Conservation (phyloP, 2,888 invertebrate genomes). For the Acanthoscelides obtectus region DNA sequence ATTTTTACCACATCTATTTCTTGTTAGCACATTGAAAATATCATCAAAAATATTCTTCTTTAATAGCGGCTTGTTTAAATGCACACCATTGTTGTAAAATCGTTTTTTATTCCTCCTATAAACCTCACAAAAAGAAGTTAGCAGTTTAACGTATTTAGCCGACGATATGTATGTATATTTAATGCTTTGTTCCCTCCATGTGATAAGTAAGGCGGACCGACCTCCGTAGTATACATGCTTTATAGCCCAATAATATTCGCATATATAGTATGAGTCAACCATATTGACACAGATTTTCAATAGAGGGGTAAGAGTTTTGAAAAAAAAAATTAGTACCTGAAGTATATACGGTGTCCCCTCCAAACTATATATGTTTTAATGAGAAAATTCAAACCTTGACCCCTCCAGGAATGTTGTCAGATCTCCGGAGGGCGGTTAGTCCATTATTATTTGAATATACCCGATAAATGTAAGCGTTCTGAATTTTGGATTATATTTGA, state of each 20-base stretch:
- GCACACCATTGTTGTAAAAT: no score
- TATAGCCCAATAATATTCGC: not conserved
- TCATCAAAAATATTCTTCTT: no score
- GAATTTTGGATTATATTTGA: not conserved
- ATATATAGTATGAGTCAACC: not conserved
- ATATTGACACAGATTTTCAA: not conserved
- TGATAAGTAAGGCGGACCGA: not conserved
- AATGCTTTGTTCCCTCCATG: constrained; percentile 1
- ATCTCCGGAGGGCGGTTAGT: not conserved
- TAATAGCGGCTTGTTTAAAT: no score
- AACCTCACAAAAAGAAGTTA: no score
- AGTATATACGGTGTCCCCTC: no score
- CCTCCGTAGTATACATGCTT: not conserved
- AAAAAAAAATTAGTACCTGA: not conserved
- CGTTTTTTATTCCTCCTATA: no score
- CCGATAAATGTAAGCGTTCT: no score
- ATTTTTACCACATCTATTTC: no score
- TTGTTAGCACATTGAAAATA: no score
- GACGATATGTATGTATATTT: constrained; percentile 4
- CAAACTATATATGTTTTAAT: not conserved
- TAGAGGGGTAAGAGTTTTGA: constrained; percentile 1
- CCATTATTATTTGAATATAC: no score
- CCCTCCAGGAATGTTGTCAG: not conserved
- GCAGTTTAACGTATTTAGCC: no score
- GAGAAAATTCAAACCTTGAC: not conserved